Conservation (phyloP, 2,797 vertebrate species). For the Danio kyathit region DNA sequence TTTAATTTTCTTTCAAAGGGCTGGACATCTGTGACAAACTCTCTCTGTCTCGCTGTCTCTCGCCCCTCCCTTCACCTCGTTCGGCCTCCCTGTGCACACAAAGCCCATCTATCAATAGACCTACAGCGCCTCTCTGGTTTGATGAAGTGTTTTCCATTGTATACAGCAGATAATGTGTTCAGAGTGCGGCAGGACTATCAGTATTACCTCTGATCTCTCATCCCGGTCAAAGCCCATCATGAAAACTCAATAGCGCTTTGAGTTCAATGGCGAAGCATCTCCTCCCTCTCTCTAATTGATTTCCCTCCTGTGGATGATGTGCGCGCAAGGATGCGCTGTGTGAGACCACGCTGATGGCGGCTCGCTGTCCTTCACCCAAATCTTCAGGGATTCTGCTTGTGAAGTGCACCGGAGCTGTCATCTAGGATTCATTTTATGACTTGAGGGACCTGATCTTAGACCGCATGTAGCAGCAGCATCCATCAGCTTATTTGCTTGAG, state of each 20-base stretch:
- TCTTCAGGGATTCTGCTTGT: conserved; percentile 5
- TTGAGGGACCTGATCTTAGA: conserved; percentile 8
- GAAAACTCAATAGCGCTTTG: conserved; percentile 98
- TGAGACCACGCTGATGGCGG: conserved; percentile 85
- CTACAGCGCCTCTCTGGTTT: conserved; percentile 94
- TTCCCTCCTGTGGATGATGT: conserved; percentile 98
- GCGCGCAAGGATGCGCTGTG: conserved; percentile 93
- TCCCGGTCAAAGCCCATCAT: conserved; percentile 97
- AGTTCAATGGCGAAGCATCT: conserved; percentile 98
- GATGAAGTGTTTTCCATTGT: conserved; percentile 99
- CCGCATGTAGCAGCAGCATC: conserved; percentile 2
- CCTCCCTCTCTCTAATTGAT: conserved; percentile 98
- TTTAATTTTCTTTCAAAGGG: conserved; percentile 99
- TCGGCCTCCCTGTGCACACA: conserved; percentile 78
- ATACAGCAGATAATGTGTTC: conserved; percentile 99
- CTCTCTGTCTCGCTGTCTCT: conserved; percentile 57
- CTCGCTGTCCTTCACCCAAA: conserved; percentile 21
- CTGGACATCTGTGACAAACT: conserved; percentile 98
- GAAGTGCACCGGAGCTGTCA: conserved; percentile 9
- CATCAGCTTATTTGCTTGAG: conserved; percentile 15
- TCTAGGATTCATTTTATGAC: conserved; percentile 11
- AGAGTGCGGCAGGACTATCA: conserved; percentile 96
- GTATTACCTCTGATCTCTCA: conserved; percentile 97
- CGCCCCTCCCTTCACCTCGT: conserved; percentile 60
- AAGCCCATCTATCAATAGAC: conserved; percentile 97